Evolutionary conservation across 1,140 invertebrate species (phyloP).

Genomic region (Tigriopus japonicus): DNA sequence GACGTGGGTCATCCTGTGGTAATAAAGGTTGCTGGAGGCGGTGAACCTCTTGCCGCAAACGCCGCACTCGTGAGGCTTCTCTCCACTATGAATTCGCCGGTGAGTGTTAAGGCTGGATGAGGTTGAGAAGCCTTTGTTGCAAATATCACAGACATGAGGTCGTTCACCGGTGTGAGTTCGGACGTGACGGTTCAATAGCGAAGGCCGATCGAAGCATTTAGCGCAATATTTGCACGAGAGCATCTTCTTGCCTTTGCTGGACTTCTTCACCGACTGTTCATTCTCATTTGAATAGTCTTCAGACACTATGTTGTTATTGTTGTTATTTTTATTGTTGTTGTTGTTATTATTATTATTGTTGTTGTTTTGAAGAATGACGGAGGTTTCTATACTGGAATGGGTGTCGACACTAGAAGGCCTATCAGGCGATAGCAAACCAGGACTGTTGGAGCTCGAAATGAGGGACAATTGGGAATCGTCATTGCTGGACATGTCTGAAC

Average conservation of each 20-base stretch:
- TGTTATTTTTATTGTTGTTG: too few species aligned
- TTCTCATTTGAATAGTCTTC: too few species aligned
- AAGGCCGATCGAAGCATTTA: slow-evolving; percentile 70
- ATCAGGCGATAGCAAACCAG: too few species aligned
- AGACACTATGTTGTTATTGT: too few species aligned
- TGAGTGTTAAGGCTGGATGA: slow-evolving; percentile 89
- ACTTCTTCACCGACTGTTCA: neutral
- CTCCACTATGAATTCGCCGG: slow-evolving; percentile 77
- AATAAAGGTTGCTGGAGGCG: slow-evolving; percentile 83
- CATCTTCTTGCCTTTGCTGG: slow-evolving; percentile 32
- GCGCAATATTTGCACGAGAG: slow-evolving; percentile 62
- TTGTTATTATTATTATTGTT: too few species aligned
- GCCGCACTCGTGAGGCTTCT: slow-evolving; percentile 81
- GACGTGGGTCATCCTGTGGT: slow-evolving; percentile 92
- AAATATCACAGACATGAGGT: slow-evolving; percentile 37
- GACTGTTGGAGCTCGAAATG: too few species aligned
- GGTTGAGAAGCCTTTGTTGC: slow-evolving; percentile 50
- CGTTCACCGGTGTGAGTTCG: slow-evolving; percentile 29
- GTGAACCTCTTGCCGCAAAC: slow-evolving; percentile 87
- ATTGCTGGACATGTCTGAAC: too few species aligned
- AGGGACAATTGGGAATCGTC: too few species aligned
- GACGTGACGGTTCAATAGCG: slow-evolving; percentile 36
- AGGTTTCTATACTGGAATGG: too few species aligned
- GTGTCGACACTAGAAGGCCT: too few species aligned
- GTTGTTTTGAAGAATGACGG: too few species aligned